phyloP scores from a whole-genome alignment of 2,888 invertebrate genomes.

The Schrankia costaestrigalis region DNA sequence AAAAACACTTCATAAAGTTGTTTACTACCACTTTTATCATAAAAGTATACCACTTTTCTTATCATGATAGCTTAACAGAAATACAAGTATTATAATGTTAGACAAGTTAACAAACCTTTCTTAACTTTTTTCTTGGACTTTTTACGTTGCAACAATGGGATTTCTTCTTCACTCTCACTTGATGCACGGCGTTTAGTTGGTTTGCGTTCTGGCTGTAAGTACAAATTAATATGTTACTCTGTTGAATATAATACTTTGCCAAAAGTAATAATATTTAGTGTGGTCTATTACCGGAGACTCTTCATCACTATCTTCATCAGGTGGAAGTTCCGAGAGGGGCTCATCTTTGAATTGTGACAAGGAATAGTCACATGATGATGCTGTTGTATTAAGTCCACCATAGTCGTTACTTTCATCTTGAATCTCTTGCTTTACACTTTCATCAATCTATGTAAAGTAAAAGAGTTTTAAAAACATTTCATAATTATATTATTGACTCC shows the following conservation, averaged over 20 bases:
- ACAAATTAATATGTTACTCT: too few relatives aligned
- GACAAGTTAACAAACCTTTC: too few relatives aligned
- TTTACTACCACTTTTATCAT: too few relatives aligned
- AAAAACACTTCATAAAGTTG: too few relatives aligned
- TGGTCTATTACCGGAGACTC: conserved; percentile 84
- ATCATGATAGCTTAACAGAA: too few relatives aligned
- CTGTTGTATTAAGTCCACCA: conserved; percentile 72
- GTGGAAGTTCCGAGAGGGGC: conserved; percentile 68
- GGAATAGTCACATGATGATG: conserved; percentile 87
- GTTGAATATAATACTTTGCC: too few relatives aligned
- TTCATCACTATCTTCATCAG: conserved; percentile 84
- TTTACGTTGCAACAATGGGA: conserved; percentile 85
- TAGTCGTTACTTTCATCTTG: conserved; percentile 69
- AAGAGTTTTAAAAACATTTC: not conserved
- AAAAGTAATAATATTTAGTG: too few relatives aligned
- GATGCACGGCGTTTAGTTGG: conserved; percentile 55
- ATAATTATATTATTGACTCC: too few relatives aligned
- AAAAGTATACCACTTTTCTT: too few relatives aligned
- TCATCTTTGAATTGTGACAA: conserved; percentile 85
- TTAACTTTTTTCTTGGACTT: conserved; percentile 84
- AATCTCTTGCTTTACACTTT: conserved; percentile 69
- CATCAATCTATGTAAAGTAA: conserved; percentile 46
- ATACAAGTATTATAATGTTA: too few relatives aligned
- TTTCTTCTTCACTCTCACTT: conserved; percentile 86
- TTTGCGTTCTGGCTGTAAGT: conserved; percentile 47